Evolutionary conservation across 2,113 vertebrate genomes (phyloP).

Genomic region (Lophotis ruficrista): DNA sequence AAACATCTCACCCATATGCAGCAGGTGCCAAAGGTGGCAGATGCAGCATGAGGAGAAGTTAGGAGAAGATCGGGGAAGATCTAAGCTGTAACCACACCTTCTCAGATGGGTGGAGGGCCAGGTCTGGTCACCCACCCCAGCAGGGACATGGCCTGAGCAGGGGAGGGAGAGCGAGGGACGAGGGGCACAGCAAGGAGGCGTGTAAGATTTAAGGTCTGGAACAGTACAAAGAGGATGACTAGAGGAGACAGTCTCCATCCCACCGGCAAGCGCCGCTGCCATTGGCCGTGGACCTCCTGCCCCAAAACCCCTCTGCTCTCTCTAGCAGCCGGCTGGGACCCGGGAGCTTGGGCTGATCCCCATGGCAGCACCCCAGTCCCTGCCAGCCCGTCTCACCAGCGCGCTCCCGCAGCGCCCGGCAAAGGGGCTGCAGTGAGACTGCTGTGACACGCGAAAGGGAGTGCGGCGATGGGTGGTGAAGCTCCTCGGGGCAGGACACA

Average conservation of each 20-base stretch:
- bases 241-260: background rate
- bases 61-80: background rate
- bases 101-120: background rate
- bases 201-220: background rate
- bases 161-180: background rate
- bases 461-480: rapidly evolving
- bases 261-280: background rate
- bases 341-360: background rate
- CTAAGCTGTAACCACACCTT: background rate
- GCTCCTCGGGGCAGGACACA: background rate
- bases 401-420: background rate
- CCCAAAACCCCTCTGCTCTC: background rate
- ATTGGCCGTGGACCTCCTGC: background rate
- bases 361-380: background rate
- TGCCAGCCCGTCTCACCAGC: background rate
- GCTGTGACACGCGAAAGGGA: background rate
- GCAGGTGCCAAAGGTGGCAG: background rate
- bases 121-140: background rate
- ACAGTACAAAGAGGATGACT: background rate
- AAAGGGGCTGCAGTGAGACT: background rate
- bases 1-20: background rate
- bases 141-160: background rate
- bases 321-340: background rate
- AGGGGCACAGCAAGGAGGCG: background rate
- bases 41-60: background rate